Evolutionary conservation across 2,797 vertebrate genomes (phyloP), one percentile per base, ranked within the genome.

Genomic region (Esox lucius): DNA sequence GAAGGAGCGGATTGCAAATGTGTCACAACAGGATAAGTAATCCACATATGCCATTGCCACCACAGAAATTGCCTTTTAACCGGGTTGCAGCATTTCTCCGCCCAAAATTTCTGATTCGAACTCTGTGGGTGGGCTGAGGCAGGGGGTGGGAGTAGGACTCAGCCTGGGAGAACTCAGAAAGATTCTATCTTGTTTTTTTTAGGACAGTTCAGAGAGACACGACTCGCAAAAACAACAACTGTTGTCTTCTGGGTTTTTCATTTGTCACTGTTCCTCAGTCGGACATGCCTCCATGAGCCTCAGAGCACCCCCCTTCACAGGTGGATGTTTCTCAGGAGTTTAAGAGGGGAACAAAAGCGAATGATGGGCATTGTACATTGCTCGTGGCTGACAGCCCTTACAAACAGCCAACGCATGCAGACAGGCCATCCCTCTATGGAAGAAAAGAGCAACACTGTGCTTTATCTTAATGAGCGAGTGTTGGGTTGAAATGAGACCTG

Each of bases 11-110:
- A 81, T 72, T 72, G 81, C 78, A 79, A 76, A 86, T 85, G 84
- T 90, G 87, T 86, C 89, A 86, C 83, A 83, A 84, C 84, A 83
- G 74, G 88, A 82, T 80, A 86, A 80, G 73, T 85, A 85, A 82
- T 81, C 76, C 79, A 77, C 72, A 75, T 70, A 76, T 56, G 56
- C 74, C 70, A 68, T 81, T 78, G 83, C 79, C 80, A 81, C 78
- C 64, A 1, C 77, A 62, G 46, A 74, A 51, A 73, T 77, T 74
- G 22, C 68, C 65, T 79, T 81, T 83, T 73, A 81, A 79, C 70
- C 74, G 83, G 83, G 82, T 84, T 84, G 83, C 59, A 33, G 71
- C 49, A 16, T 67, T 66, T 81, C 77, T 78, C 73, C 73, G 59
- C 56, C 71, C 46, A 56, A 72, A 77, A 74, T 71, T 75, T 80